Conservation (phyloP, 2,888 invertebrate genomes). For the Limnephilus auricula region DNA sequence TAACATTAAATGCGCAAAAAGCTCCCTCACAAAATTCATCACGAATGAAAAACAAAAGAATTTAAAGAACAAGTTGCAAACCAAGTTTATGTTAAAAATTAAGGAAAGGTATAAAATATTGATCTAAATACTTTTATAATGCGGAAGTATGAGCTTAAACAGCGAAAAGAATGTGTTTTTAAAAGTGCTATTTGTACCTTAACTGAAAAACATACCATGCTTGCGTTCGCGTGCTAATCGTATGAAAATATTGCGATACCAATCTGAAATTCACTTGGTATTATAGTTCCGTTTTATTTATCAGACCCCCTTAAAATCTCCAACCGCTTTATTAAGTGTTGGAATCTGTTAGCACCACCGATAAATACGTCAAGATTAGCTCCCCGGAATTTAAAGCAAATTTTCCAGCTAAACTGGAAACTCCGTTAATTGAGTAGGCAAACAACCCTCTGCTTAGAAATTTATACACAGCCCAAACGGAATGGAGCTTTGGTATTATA, state of each 20-base stretch:
- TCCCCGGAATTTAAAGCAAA: neutral
- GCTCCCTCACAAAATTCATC: neutral
- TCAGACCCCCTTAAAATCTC: slow-evolving; percentile 15
- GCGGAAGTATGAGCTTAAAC: neutral
- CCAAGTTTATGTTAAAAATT: neutral
- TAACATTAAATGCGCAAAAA: neutral
- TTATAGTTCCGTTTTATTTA: slow-evolving; percentile 33
- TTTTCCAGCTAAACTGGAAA: neutral
- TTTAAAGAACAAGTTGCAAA: neutral
- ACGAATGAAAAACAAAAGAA: neutral
- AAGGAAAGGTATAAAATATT: neutral
- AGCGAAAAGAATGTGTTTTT: neutral
- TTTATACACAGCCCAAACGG: neutral
- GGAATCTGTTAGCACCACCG: slow-evolving; percentile 23
- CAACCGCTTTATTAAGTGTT: slow-evolving; percentile 34
- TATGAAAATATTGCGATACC: slow-evolving; percentile 43
- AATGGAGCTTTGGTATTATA: neutral
- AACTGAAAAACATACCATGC: neutral
- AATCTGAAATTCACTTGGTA: slow-evolving; percentile 30
- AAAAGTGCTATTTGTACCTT: neutral
- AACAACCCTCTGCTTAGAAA: neutral
- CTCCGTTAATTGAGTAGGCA: neutral
- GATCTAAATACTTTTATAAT: neutral
- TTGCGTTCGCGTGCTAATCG: slow-evolving; percentile 50
- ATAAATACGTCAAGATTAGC: slow-evolving; percentile 8